phyloP scores from a whole-genome alignment of 2,797 vertebrate genomes.

The Etheostoma nigrum region DNA sequence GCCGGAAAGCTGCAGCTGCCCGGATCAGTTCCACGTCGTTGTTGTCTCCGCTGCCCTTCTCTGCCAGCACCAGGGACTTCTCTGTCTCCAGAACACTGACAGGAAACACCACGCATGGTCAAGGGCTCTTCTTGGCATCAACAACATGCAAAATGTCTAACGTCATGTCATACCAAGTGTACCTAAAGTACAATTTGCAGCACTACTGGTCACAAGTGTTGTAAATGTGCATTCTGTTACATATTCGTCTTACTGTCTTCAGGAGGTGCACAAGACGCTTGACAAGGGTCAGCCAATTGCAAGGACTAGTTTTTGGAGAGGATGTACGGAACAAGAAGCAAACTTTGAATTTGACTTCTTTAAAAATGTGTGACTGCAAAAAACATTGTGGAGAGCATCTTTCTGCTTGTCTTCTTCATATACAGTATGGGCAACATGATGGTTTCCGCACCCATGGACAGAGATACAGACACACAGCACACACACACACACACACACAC shows the following conservation, averaged over 20 bases:
- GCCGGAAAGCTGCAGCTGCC: constrained; percentile 88
- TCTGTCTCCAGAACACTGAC: constrained; percentile 94
- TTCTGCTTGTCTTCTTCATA: no score
- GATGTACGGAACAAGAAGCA: no score
- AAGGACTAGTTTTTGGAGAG: no score
- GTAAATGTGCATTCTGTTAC: not conserved
- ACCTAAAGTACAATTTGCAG: not conserved
- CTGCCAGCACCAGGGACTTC: constrained; percentile 92
- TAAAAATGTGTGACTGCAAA: no score
- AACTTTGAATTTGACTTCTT: no score
- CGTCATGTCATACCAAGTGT: not conserved
- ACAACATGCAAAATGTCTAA: no score
- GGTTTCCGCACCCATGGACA: no score
- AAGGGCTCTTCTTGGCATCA: not conserved
- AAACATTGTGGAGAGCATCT: no score
- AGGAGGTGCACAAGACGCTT: not conserved
- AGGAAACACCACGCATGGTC: constrained; percentile 13
- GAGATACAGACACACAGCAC: no score
- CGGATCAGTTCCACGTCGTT: constrained; percentile 91
- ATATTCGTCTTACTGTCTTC: not conserved
- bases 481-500: no score
- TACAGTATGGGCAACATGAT: no score
- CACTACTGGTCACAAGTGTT: not conserved
- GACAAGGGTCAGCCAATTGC: not conserved
- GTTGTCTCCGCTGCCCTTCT: constrained; percentile 92